Conservation (phyloP, 2,113 vertebrate genomes). For the Anarrhichthys ocellatus region DNA sequence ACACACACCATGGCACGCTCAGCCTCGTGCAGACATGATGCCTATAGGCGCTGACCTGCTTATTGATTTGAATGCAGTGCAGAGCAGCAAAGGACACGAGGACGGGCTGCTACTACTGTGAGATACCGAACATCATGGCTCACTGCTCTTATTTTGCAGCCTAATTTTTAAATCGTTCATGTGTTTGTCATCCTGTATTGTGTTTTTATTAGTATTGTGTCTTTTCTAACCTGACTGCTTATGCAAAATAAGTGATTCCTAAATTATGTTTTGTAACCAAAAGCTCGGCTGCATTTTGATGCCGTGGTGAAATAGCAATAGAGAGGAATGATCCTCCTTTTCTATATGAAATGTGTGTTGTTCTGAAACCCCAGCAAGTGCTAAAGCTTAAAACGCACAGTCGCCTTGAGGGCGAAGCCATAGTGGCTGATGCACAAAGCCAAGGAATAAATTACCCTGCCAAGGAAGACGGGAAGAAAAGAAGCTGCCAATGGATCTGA, state of each 20-base stretch:
- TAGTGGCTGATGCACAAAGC: conserved; percentile 44
- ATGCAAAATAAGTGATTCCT: conserved; percentile 56
- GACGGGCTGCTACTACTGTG: conserved; percentile 15
- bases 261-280: conserved; percentile 47
- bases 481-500: conserved; percentile 55
- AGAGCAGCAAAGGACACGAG: conserved; percentile 16
- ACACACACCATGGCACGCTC: conserved; percentile 6
- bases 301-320: conserved; percentile 26
- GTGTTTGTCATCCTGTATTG: conserved; percentile 28
- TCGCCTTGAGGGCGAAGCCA: conserved; percentile 17
- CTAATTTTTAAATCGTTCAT: conserved; percentile 6
- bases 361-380: conserved; percentile 29
- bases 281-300: conserved; percentile 18
- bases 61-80: conserved; percentile 51
- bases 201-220: conserved; percentile 22
- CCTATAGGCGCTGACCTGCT: conserved; percentile 70
- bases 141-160: conserved; percentile 21
- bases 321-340: conserved; percentile 4
- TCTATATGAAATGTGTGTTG: conserved; percentile 25
- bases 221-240: conserved; percentile 30
- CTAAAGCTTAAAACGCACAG: conserved; percentile 62
- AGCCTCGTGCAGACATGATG: conserved; percentile 40
- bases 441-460: conserved; percentile 51
- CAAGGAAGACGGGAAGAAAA: conserved; percentile 29
- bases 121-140: conserved; percentile 14